A percentile compares a stretch with the other conserved stretches of the same genome.
Evolutionary conservation across 2,888 invertebrate species (phyloP).

Genomic region (Leptura quadrifasciata): DNA sequence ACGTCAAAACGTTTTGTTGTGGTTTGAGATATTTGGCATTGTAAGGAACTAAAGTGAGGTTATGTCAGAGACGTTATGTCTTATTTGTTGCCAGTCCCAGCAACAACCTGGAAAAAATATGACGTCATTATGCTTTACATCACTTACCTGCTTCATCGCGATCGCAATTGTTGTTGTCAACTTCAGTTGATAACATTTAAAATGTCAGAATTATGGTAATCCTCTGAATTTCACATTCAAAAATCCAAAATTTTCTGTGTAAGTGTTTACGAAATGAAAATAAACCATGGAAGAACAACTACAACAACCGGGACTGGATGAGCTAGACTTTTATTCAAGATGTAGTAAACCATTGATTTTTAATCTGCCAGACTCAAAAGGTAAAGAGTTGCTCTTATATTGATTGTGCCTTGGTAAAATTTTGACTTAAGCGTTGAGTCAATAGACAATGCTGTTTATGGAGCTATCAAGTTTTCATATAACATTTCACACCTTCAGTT

Average conservation of each 20-base stretch:
- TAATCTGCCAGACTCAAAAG: constrained; percentile 70
- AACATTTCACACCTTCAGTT: too few relatives aligned
- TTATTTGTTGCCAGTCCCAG: too few relatives aligned
- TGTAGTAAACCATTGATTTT: constrained; percentile 72
- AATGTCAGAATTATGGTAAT: constrained; percentile 30
- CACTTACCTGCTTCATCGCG: neutral
- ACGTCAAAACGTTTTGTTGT: too few relatives aligned
- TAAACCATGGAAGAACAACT: constrained; percentile 55
- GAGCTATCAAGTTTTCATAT: too few relatives aligned
- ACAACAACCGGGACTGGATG: constrained; percentile 52
- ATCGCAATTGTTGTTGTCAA: constrained; percentile 9
- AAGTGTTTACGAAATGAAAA: constrained; percentile 36
- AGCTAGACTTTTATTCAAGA: constrained; percentile 72
- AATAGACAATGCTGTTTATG: too few relatives aligned
- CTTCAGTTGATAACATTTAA: constrained; percentile 15
- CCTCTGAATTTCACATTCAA: constrained; percentile 6
- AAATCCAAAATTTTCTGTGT: constrained; percentile 27
- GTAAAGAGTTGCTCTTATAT: constrained; percentile 57
- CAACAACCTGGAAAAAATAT: too few relatives aligned
- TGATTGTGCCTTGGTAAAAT: too few relatives aligned
- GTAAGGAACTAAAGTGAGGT: too few relatives aligned
- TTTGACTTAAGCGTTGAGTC: too few relatives aligned
- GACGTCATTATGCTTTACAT: too few relatives aligned
- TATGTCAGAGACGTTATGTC: too few relatives aligned
- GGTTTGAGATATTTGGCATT: too few relatives aligned